These are phyloP conservation scores for Drosophila mauritiana DNA, from an alignment of 1,140 invertebrate species.

Conservation along the genomic window DNA sequence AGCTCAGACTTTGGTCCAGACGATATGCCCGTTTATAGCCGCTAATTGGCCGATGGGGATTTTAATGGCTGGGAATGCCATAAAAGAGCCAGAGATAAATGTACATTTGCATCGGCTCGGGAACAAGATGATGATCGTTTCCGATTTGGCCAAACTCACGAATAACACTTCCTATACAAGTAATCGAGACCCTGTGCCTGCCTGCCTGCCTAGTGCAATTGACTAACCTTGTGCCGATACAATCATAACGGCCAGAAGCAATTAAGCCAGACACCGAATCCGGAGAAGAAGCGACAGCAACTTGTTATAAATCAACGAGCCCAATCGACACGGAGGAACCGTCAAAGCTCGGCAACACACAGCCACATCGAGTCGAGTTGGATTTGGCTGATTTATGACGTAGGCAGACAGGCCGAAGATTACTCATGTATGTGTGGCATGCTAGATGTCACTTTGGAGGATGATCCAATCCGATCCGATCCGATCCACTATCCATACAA, in stretches of 20 bases:
- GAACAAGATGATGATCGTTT: conserved; percentile 11
- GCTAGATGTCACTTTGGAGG: conserved; percentile 33
- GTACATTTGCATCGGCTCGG: conserved; percentile 17
- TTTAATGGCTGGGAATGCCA: conserved; percentile 49
- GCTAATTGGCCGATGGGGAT: conserved; percentile 55
- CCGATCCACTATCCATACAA: not conserved
- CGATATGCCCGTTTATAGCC: conserved; percentile 47
- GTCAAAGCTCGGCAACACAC: conserved; percentile 22
- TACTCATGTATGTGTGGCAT: not conserved
- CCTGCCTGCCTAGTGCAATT: conserved; percentile 36
- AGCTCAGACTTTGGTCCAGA: conserved; percentile 28
- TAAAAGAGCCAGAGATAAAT: conserved; percentile 40
- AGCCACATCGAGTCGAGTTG: conserved; percentile 10
- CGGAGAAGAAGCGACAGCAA: conserved; percentile 50
- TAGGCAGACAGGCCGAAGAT: conserved; percentile 24
- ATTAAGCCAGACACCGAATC: conserved; percentile 67
- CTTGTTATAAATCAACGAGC: conserved; percentile 72
- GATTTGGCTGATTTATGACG: conserved; percentile 29
- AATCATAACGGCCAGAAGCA: conserved; percentile 70
- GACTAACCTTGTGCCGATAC: conserved; percentile 67
- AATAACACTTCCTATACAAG: conserved; percentile 62
- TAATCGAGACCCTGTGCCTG: conserved; percentile 10
- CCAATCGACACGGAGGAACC: conserved; percentile 35
- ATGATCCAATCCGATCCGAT: conserved; percentile 8
- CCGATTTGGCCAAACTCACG: conserved; percentile 12